Evolutionary conservation across 2,888 invertebrate species (phyloP), one percentile per base, ranked within the genome.

Genomic region (Clanis bilineata): DNA sequence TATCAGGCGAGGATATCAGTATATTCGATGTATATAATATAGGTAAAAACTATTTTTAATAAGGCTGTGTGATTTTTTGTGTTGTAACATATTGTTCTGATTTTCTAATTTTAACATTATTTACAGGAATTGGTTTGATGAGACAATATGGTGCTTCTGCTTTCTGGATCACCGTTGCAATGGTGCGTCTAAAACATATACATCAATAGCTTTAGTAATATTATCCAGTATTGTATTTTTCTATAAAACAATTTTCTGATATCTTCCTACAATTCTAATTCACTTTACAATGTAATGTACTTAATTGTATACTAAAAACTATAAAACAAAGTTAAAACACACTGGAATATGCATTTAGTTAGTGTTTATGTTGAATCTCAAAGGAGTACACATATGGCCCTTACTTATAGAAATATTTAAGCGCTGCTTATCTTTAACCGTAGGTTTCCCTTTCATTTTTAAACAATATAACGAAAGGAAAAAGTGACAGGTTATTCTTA

Each of bases 101-200:
- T n/a, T n/a, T n/a, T n/a, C n/a, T n/a, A n/a, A n/a, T n/a, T n/a
- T n/a, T n/a, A 25, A 62, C 68, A 66, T 71, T 67, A 70, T 93
- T 93, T 60, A 18, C 88, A 96, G 97, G 71, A 93, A 96, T 75
- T 95, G 96, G 90, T 98, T 96, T 77, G 96, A 96, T 65, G 93
- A 96, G 69, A 96, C 96, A 6, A 94, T 94, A 41, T 98, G 96
- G 94, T 98, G 98, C 83, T 97, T 98, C 84, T 98, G 98, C 82
- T 97, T 97, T 81, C 95, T 98, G 67, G 97, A 98, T 83, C 96
- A 98, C 79, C 94, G 97, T 74, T 98, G 98, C 85, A 98, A 98
- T 76, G 82, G 90, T 44, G 93, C 93, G 4, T 62, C 85, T 4
- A 68, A 69, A 38, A 63, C 77, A 18, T 71, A 82, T 28, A 70